Evolutionary conservation across 2,797 vertebrate genomes (phyloP), one percentile per base, ranked within the genome.

Genomic region (Halcyon smyrnensis): DNA sequence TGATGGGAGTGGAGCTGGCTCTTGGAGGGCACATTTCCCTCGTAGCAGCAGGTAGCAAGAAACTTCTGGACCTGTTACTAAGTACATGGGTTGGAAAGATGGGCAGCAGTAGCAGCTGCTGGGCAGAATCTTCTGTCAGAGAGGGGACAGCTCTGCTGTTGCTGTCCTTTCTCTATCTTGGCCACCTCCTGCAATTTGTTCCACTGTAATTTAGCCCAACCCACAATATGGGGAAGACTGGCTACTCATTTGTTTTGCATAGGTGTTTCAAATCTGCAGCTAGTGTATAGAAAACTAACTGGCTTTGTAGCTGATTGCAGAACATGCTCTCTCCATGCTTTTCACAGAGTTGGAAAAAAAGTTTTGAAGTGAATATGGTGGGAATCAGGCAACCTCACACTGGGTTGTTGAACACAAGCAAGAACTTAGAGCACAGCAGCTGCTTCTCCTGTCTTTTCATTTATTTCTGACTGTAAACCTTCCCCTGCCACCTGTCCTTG

Each of bases 371-470:
- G 7, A 87, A 15, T 8, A 2, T 10, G 8, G 76, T 63, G 60
- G 80, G 56, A 80, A 83, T 8, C 3, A 30, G 67, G 45, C 41
- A 79, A 34, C 14, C 23, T 65, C 11, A 11, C 1, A 0, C 20
- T 18, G 16, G 17, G 20, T 48, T 53, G 32, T 27, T 0, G 1
- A 69, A 53, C 18, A 4, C 15, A 51, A 73, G 34, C 28, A 64
- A 71, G 51, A 45, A 34, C 3, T 82, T 51, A 23, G 0, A 85
- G 45, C 2, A 5, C 11, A 81, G 56, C 74, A 81, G 70, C 59
- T 87, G 24, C 25, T 93, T 68, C 71, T 87, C n/a, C 54, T 85
- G 64, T 63, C 59, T n/a, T 85, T 71, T 84, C 70, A 43, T 39
- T 89, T 59, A 48, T 51, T 91, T 83, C 71, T 73, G 54, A 37